Percentiles rank a stretch among this genome's conserved stretches.
Evolutionary conservation across 2,797 vertebrate species (phyloP).

Genomic region (Psittacula derbiana): DNA sequence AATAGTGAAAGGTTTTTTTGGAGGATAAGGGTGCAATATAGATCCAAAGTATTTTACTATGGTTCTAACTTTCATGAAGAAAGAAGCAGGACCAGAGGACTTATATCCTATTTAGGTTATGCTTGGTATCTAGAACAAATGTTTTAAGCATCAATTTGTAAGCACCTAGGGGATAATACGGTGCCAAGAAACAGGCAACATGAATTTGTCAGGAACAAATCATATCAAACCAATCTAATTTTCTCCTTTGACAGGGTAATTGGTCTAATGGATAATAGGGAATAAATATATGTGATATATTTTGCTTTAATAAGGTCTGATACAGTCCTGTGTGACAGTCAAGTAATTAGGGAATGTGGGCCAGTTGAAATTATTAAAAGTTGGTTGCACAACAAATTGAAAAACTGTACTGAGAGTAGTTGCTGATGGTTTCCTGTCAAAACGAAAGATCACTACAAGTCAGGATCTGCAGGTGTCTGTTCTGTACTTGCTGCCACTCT

Average conservation of each 20-base stretch:
- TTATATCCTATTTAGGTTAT: background rate
- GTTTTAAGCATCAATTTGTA: background rate
- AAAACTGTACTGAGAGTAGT: background rate
- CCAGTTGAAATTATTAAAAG: background rate
- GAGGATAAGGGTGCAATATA: background rate
- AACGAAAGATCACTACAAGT: background rate
- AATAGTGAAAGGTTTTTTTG: background rate
- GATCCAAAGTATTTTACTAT: background rate
- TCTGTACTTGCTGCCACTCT: background rate
- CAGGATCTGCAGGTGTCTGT: background rate
- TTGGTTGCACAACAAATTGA: background rate
- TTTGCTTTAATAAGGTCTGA: background rate
- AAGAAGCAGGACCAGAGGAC: background rate
- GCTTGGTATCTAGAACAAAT: constrained; percentile 1
- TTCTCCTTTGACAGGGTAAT: constrained; percentile 19
- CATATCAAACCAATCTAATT: constrained; percentile 35
- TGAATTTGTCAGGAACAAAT: constrained; percentile 31
- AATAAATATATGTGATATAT: constrained; percentile 26
- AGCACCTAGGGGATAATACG: background rate
- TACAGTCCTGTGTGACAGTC: background rate
- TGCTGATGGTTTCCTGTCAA: background rate
- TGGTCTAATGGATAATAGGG: background rate
- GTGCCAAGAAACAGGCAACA: constrained; percentile 19
- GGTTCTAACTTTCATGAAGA: background rate
- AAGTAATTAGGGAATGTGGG: background rate